phyloP scores from a whole-genome alignment of 2,113 vertebrate species.

The Corynorhinus townsendii region DNA sequence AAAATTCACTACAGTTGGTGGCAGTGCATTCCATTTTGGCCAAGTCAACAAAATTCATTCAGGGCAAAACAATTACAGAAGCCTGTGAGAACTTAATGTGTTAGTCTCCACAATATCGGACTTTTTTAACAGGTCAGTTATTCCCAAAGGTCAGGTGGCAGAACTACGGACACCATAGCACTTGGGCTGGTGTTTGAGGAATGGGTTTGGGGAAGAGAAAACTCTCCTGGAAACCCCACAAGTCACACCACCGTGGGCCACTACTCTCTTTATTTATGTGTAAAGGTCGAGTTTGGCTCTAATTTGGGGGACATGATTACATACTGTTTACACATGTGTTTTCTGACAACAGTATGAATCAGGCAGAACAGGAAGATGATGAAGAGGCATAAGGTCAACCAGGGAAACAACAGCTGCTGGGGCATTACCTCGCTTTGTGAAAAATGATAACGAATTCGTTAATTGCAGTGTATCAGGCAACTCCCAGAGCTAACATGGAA shows the following conservation, averaged over 20 bases:
- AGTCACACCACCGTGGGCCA: neutral
- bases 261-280: neutral
- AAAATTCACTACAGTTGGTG: neutral
- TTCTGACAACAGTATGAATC: neutral
- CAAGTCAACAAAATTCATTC: neutral
- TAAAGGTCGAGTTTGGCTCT: neutral
- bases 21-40: neutral
- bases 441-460: neutral
- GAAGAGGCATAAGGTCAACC: neutral
- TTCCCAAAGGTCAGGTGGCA: neutral
- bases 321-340: neutral
- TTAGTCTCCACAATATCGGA: neutral
- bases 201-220: neutral
- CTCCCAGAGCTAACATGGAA: neutral
- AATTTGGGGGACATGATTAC: neutral
- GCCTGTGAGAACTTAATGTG: neutral
- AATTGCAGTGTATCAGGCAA: neutral
- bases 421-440: neutral
- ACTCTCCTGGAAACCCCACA: neutral
- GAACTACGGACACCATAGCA: neutral
- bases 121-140: neutral
- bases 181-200: neutral
- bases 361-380: neutral
- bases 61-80: neutral
- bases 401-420: neutral